phyloP scores from a whole-genome alignment of 2,797 vertebrate species.

The Enteromius radiatus region DNA sequence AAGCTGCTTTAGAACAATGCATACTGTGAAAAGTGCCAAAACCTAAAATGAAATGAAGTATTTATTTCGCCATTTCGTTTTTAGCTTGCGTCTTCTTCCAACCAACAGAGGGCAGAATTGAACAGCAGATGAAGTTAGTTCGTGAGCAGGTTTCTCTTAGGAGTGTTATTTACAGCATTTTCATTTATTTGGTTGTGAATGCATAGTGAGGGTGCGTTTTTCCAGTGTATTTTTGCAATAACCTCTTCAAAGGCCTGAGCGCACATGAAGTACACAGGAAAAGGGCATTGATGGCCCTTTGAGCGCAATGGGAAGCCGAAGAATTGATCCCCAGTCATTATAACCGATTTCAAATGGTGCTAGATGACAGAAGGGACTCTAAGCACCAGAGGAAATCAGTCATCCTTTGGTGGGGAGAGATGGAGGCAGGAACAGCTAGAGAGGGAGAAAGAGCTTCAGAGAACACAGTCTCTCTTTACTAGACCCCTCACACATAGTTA shows the following conservation, averaged over 20 bases:
- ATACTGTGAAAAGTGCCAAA: background rate
- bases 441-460: conserved; percentile 25
- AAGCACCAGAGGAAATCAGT: conserved; percentile 99
- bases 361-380: conserved; percentile 93
- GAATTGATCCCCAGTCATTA: conserved; percentile 89
- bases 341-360: conserved; percentile 99
- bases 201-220: background rate
- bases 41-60: background rate
- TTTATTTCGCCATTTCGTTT: background rate
- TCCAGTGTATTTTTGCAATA: background rate
- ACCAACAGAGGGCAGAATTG: conserved; percentile 45
- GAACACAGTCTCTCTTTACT: conserved; percentile 4
- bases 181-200: background rate
- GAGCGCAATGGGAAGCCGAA: conserved; percentile 30
- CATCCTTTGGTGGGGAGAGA: conserved; percentile 90
- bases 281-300: background rate
- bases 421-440: background rate
- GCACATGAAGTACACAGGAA: conserved; percentile 1
- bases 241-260: background rate
- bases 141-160: background rate
- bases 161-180: background rate
- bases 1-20: background rate
- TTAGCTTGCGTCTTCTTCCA: background rate
- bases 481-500: background rate
- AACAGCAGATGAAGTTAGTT: background rate